Base-by-base conservation (phyloP, 2,113 vertebrate species). In the Anolis carolinensis region DNA sequence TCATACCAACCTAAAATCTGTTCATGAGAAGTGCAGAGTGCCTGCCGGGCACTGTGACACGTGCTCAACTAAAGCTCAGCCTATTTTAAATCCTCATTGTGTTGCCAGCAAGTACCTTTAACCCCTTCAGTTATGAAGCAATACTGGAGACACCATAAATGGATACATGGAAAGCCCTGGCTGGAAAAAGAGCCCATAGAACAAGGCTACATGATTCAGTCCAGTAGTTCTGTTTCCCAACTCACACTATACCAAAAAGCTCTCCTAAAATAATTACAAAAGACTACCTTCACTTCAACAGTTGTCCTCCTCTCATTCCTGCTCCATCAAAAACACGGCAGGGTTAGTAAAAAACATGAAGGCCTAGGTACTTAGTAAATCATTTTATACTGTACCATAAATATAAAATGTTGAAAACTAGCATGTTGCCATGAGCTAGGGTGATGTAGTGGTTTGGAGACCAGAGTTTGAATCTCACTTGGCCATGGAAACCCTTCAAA, bases 341-440 rank as follows among this genome's bases (percentile, higher is more conserved):
- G 91, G 80, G 82, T 13, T 86, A 87, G 90, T 75, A 87, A 91
- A 73, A 75, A 91, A 78, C 48, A 83, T 21, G 44, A 92, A 93
- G 0, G 13, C 86, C 87, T 75, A 78, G 90, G 88, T 90, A 85
- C 92, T 91, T 90, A 88, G 90, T 90, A 94, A 74, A 92, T 68
- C 86, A 36, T 85, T 90, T 90, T 87, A 91, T 88, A 90, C 91
- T 87, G 90, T 88, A 90, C 91, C 92, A 78, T 68, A 88, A 87
- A 91, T 90, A 90, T 93, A 90, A 93, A 94, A 91, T 92, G 92
- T 85, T 89, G 94, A 89, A 88, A 88, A 92, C 92, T 93, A 86
- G 91, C 73, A 84, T 83, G 0, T 34, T 55, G 76, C 70, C 93
- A 87, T 55, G 52, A 59, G 55, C 55, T 14, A 59, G 55, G 14